Percentiles rank a stretch among this genome's conserved stretches.
These are phyloP conservation scores for Pemphredon lugubris DNA, from an alignment of 2,888 invertebrate genomes.

Conservation along the genomic window DNA sequence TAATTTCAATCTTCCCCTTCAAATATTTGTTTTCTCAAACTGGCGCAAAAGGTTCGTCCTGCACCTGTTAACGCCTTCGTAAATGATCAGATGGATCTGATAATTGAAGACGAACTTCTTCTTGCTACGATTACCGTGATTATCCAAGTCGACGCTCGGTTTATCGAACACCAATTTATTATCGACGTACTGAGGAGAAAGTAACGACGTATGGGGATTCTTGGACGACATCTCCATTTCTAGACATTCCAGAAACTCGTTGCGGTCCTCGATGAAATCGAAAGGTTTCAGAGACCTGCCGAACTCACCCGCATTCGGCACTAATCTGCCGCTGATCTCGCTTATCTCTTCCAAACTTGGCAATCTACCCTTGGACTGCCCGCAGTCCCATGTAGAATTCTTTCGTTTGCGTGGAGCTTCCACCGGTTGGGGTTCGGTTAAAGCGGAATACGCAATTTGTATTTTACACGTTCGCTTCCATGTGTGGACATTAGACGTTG, in stretches of 20 bases:
- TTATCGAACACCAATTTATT: slow-evolving; percentile 59
- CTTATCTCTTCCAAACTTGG: slow-evolving; percentile 62
- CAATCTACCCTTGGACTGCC: slow-evolving; percentile 42
- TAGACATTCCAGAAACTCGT: slow-evolving; percentile 63
- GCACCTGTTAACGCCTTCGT: slow-evolving; percentile 76
- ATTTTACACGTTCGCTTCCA: slow-evolving; percentile 86
- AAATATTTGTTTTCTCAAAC: slow-evolving; percentile 33
- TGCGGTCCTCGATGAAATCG: slow-evolving; percentile 60
- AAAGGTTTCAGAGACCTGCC: slow-evolving; percentile 59
- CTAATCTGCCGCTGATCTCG: slow-evolving; percentile 51
- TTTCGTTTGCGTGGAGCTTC: slow-evolving; percentile 3
- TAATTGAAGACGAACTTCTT: slow-evolving; percentile 66
- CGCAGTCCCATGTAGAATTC: not conserved
- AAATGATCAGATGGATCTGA: slow-evolving; percentile 84
- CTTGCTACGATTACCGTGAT: slow-evolving; percentile 1
- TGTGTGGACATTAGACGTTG: slow-evolving; percentile 80
- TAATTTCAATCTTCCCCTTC: not conserved
- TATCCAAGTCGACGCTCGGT: slow-evolving; percentile 1
- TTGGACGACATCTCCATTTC: slow-evolving; percentile 46
- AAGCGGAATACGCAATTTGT: slow-evolving; percentile 83
- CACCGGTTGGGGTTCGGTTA: slow-evolving; percentile 11
- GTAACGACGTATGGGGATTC: slow-evolving; percentile 18
- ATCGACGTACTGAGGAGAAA: slow-evolving; percentile 53
- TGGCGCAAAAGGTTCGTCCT: slow-evolving; percentile 49
- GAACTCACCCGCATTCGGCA: slow-evolving; percentile 62